Base-by-base conservation (phyloP, 1,140 invertebrate genomes). In the Phymorhynchus buccinoides region DNA sequence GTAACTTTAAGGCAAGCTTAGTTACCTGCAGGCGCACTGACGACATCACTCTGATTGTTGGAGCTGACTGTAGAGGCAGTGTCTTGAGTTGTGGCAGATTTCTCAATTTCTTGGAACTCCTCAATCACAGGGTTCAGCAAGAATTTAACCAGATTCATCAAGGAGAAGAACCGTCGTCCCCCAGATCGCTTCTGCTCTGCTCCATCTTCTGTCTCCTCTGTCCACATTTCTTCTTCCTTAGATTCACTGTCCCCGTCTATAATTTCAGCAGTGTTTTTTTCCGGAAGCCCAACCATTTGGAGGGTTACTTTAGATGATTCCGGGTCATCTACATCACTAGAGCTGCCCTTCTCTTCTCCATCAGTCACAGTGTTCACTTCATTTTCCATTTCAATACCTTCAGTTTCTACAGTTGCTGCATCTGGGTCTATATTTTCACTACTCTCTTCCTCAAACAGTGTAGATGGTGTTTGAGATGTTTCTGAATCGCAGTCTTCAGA, bases 121-220 rank as follows among this genome's bases (percentile, higher is more conserved):
- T 90, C 88, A 30, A 91, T 87, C n/a, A 91, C 84, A 3, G 90
- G 90, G 66, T 89, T 88, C 14, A 91, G 84, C 37, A 88, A 81
- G 56, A 78, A 88, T 56, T 88, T 86, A 7, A 89, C 80, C 52
- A 89, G 86, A 83, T 88, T 90, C 68, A 86, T 86, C 80, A 89
- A 87, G 35, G 88, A 88, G 79, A 86, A 87, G 56, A 86, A 86
- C 27, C 85, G 87, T 32, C 79, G 44, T 37, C 73, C 52, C 48
- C 85, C 80, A 66, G 68, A 22, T 41, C 73, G 39, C 16, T 75
- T 83, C 32, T 83, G 73, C 27, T 83, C 81, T 30, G 66, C 42
- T 3, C 62, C 85, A 30, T 86, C 82, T 18, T 84, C 52, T 35
- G 42, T 73, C 32, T 80, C 48, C 62, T 75, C 83, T 32, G 73